Evolutionary conservation across 2,113 vertebrate genomes (phyloP).

Genomic region (Brachyhypopomus gauderio): DNA sequence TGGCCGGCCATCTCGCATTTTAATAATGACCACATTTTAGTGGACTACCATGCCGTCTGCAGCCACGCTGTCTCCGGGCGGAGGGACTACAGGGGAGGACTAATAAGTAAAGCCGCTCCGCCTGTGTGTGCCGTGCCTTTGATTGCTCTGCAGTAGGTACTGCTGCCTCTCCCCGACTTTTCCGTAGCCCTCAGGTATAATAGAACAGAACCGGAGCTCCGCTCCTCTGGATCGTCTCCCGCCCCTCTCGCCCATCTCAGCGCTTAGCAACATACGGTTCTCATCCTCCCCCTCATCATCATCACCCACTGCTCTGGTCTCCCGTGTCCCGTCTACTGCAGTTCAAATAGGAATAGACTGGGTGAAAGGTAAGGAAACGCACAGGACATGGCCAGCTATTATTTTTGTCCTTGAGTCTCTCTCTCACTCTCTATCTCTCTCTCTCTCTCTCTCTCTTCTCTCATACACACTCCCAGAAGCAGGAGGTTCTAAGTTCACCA

Average conservation of each 20-base stretch:
- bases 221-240: conserved; percentile 1
- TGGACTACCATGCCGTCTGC: neutral
- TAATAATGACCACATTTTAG: conserved; percentile 29
- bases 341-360: neutral
- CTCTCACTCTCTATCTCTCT: conserved; percentile 4
- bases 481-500: conserved; percentile 89
- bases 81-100: neutral
- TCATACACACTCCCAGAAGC: conserved; percentile 65
- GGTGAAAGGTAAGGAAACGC: neutral
- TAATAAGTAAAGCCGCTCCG: conserved; percentile 27
- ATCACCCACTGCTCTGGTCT: neutral
- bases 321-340: neutral
- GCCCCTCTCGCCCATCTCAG: neutral
- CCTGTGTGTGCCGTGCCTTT: conserved; percentile 12
- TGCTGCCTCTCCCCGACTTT: conserved; percentile 25
- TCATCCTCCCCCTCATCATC: conserved; percentile 3
- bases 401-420: neutral
- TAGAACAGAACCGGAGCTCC: conserved; percentile 36
- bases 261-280: neutral
- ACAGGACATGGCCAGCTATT: neutral
- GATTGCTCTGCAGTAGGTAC: conserved; percentile 44
- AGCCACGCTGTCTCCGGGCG: neutral
- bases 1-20: conserved; percentile 8
- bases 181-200: conserved; percentile 46
- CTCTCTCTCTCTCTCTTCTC: conserved; percentile 12